Evolutionary conservation across 2,113 vertebrate genomes (phyloP), one percentile per base, ranked within the genome.

Genomic region (Daphoenositta chrysoptera): DNA sequence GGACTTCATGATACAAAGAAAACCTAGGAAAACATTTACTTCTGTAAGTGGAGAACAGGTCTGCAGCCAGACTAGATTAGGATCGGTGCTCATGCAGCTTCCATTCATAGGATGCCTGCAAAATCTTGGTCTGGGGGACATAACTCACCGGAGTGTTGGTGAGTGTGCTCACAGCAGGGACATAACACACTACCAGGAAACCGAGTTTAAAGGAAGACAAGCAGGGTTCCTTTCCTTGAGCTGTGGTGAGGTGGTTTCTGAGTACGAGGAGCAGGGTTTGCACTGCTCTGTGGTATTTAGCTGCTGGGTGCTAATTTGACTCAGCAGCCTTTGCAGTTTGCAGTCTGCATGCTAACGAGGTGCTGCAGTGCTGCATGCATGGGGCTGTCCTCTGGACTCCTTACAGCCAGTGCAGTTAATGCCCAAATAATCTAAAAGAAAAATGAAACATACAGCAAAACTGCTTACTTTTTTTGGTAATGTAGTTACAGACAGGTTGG

Each of bases 251-350:
- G 83, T 64, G 16, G 45, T 85, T 87, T 81, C 44, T 81, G 68
- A 47, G 73, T 40, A 44, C 1, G 7, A 35, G 24, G 51, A 78
- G 5, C 33, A 14, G 30, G 47, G 69, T 81, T 84, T 56, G 57
- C 6, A 0, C 48, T 80, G 80, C 91, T 61, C 27, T 83, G 92
- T 93, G 93, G 42, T 92, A 53, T 89, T 86, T 50, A 77, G 83
- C 78, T 93, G n/a, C 69, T 57, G 79, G 78, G 69, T 76, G 53
- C 70, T 70, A 42, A 23, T 90, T 89, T 92, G 93, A 90, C 94
- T 97, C 93, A 89, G 89, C 94, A 80, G 88, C 70, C 40, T 33
- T 35, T 68, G 53, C 69, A 73, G 58, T 58, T 79, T 73, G 86
- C 81, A 66, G 66, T 8, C 75, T 69, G 70, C 66, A 54, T 83